Evolutionary conservation across 2,113 vertebrate genomes (phyloP), one percentile per base, ranked within the genome.

Genomic region (Pungitius pungitius): DNA sequence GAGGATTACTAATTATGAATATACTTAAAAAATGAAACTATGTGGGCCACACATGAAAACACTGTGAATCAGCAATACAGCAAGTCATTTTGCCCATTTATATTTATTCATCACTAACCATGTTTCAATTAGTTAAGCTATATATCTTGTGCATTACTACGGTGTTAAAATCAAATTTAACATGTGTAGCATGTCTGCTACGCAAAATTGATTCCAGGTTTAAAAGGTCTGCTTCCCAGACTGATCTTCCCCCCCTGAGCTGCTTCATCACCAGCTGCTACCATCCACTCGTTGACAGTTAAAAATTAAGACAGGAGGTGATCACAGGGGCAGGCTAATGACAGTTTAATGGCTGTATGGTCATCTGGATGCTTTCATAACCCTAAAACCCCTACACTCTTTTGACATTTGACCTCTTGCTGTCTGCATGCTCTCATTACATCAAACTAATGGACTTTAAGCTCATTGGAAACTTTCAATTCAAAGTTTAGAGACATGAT

Each of bases 281-380:
- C 45, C 73, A 56, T 64, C n/a, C 68, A 72, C 85, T 87, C 75
- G 80, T 66, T 73, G 79, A 43, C 33, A 2, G 79, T 89, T 89
- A 83, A 75, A 90, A 90, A 87, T 91, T 88, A 87, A 85, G 60
- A 65, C 69, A 42, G 61, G 56, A 39, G 42, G 24, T n/a, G 52
- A 80, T 59, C 55, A 14, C 62, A 0, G 73, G 55, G 66, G 78
- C 69, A 35, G 59, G 69, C 74, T 81, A 84, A 92, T 84, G 85
- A 82, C 73, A 75, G 74, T 72, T 89, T 87, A 89, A 89, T 81
- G 66, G 54, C 33, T 54, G 40, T 8, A 2, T 64, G 72, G 83
- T 87, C 82, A 82, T 75, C 59, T 61, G 72, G 47, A 30, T 5
- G 51, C 66, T 84, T 81, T 63, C 47, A 76, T 70, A 26, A 18